Conservation (phyloP, 2,797 vertebrate genomes). For the Delichon dasypus region DNA sequence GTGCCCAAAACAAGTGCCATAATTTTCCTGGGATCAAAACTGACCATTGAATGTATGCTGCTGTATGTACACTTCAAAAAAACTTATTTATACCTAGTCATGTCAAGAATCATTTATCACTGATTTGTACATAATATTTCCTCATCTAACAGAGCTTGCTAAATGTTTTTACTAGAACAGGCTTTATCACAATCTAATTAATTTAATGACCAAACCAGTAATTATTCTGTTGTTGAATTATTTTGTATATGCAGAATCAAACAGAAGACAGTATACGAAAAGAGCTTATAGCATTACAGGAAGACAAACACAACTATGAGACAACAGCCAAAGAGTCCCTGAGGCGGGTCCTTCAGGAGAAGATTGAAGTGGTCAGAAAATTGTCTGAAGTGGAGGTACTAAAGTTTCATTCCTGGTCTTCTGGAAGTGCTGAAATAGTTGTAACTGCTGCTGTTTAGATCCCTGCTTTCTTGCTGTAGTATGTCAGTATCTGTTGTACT, state of each 20-base stretch:
- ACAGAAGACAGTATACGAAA: constrained; percentile 97
- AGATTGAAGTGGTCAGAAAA: constrained; percentile 98
- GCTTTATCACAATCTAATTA: neutral
- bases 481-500: neutral
- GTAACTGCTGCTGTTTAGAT: neutral
- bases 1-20: neutral
- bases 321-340: constrained; percentile 98
- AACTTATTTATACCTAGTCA: neutral
- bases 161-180: neutral
- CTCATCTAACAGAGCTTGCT: neutral
- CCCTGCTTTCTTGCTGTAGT: neutral
- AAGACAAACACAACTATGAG: constrained; percentile 99
- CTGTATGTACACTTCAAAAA: neutral
- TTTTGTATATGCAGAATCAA: constrained; percentile 83
- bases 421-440: neutral
- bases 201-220: neutral
- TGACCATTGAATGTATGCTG: neutral
- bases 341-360: constrained; percentile 98
- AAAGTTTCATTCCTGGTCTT: neutral
- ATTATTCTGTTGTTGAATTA: neutral
- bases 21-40: neutral
- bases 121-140: neutral
- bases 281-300: constrained; percentile 93
- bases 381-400: constrained; percentile 97
- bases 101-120: neutral